Evolutionary conservation across 2,113 vertebrate species (phyloP).

Genomic region (Mystacornis crossleyi): DNA sequence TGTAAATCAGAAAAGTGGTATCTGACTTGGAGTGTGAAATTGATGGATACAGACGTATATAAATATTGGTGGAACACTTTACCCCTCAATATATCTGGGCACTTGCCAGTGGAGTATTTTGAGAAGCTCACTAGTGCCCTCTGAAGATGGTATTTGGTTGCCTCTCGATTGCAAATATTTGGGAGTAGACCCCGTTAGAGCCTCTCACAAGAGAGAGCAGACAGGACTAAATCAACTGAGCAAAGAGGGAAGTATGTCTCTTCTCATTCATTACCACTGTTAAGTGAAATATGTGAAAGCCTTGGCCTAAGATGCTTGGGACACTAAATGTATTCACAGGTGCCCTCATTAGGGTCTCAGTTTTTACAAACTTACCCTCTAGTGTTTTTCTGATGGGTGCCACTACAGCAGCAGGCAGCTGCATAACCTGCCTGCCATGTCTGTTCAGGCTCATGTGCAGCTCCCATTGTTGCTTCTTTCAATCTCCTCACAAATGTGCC

Average conservation of each 20-base stretch:
- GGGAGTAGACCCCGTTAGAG: neutral
- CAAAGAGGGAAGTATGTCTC: neutral
- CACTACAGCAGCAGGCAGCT: neutral
- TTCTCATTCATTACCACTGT: neutral
- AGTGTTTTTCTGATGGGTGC: neutral
- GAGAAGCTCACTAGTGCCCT: neutral
- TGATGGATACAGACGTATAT: neutral
- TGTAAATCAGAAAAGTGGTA: neutral
- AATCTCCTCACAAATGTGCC: neutral
- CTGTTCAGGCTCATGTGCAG: neutral
- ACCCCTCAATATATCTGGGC: no score
- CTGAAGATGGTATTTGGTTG: neutral
- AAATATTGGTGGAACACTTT: neutral
- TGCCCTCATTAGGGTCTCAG: neutral
- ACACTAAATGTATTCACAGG: neutral
- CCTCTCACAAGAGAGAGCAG: neutral
- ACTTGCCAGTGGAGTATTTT: fast-evolving
- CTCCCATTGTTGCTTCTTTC: neutral
- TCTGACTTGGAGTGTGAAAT: neutral
- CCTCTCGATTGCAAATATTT: neutral
- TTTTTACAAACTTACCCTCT: neutral
- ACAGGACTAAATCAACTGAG: neutral
- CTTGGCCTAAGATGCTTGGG: neutral
- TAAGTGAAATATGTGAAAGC: neutral
- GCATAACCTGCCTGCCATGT: neutral